phyloP scores from a whole-genome alignment of 2,797 vertebrate genomes.

The Sebastolobus alascanus region DNA sequence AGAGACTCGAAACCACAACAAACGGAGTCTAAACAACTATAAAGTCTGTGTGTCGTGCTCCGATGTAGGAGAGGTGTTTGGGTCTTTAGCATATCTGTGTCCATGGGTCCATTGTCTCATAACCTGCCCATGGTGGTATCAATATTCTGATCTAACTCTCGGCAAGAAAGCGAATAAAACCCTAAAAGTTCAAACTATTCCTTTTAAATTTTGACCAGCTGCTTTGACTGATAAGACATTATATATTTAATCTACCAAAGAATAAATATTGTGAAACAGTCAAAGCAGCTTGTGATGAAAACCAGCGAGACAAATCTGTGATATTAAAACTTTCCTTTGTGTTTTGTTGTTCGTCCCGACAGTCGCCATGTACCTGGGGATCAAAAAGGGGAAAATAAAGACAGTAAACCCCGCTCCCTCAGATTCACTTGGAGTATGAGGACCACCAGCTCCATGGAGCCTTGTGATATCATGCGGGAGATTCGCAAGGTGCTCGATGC shows the following conservation, averaged over 20 bases:
- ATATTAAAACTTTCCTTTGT: neutral
- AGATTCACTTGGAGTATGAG: constrained; percentile 99
- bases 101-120: no score
- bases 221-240: neutral
- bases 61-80: no score
- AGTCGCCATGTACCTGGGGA: constrained; percentile 96
- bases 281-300: constrained; percentile 11
- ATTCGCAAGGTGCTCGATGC: constrained; percentile 96
- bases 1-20: no score
- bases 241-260: neutral
- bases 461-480: constrained; percentile 96
- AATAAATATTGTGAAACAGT: neutral
- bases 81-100: no score
- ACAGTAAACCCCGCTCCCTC: constrained; percentile 92
- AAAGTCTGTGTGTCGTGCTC: no score
- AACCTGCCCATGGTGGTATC: no score
- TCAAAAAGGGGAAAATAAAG: constrained; percentile 95
- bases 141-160: neutral
- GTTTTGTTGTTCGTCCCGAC: constrained; percentile 79
- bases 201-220: neutral
- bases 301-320: neutral
- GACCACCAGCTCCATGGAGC: constrained; percentile 98
- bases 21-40: no score
- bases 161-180: neutral
- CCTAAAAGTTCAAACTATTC: neutral